A percentile compares a stretch with the other conserved stretches of the same genome.
Evolutionary conservation across 2,797 vertebrate species (phyloP).

Genomic region (Cygnus olor): DNA sequence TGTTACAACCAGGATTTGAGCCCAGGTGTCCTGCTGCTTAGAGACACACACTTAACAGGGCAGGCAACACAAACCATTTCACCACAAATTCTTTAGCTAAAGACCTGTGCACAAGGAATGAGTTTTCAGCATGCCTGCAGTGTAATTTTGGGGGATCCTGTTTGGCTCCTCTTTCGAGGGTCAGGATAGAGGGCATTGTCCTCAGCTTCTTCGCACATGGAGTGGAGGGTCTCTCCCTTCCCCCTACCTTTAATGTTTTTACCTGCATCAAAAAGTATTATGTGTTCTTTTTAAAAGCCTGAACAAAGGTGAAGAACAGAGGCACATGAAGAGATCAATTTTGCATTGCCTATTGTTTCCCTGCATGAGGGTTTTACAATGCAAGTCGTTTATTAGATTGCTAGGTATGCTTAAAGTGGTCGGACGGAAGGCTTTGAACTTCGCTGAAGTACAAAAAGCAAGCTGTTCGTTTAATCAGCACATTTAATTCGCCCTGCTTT

Average conservation of each 20-base stretch:
- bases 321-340: not conserved
- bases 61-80: not conserved
- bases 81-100: not conserved
- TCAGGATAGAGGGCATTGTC: not conserved
- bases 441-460: slow-evolving; percentile 70
- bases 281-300: not conserved
- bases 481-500: slow-evolving; percentile 77
- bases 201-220: not conserved
- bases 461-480: slow-evolving; percentile 78
- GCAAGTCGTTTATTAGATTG: slow-evolving; percentile 45
- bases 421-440: slow-evolving; percentile 71
- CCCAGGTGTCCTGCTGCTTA: not conserved
- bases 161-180: not conserved
- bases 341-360: not conserved
- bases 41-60: not conserved
- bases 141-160: not conserved
- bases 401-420: slow-evolving; percentile 43
- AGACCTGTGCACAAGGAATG: not conserved
- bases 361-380: not conserved
- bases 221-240: not conserved
- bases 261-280: not conserved
- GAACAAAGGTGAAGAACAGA: slow-evolving; percentile 2
- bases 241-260: not conserved
- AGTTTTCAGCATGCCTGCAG: not conserved
- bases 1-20: not conserved